Conservation (phyloP, 2,113 vertebrate species). For the Pelmatolapia mariae region DNA sequence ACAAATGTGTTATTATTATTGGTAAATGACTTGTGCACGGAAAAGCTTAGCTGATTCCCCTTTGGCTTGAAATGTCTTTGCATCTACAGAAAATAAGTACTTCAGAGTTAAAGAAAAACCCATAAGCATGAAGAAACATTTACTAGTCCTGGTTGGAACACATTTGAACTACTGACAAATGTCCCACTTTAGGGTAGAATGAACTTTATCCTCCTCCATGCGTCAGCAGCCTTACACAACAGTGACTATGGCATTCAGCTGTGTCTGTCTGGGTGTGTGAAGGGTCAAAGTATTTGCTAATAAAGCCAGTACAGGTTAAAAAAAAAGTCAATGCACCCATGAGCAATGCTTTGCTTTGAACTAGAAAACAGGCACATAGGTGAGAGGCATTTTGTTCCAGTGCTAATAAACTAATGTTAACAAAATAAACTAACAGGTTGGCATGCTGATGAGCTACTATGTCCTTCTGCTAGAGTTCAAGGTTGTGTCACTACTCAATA, state of each 20-base stretch:
- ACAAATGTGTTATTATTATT: background rate
- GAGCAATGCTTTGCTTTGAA: background rate
- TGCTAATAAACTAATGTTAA: background rate
- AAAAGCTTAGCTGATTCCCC: background rate
- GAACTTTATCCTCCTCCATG: conserved; percentile 22
- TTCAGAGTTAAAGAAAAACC: background rate
- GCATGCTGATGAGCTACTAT: background rate
- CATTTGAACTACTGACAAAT: background rate
- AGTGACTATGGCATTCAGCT: background rate
- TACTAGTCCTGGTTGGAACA: background rate
- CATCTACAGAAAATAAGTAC: background rate
- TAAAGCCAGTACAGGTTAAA: background rate
- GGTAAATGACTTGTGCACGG: background rate
- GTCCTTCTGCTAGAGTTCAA: background rate
- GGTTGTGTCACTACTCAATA: background rate
- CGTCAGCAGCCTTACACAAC: conserved; percentile 38
- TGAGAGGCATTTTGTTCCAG: background rate
- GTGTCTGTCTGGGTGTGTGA: background rate
- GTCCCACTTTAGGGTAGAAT: background rate
- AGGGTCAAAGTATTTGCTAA: background rate
- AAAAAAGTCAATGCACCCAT: background rate
- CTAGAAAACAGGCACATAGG: background rate
- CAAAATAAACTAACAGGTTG: background rate
- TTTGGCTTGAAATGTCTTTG: background rate
- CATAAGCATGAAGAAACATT: background rate